A percentile compares a stretch with the other conserved stretches of the same genome.
phyloP scores from a whole-genome alignment of 2,797 vertebrate species.

The Sebastes cheni region DNA sequence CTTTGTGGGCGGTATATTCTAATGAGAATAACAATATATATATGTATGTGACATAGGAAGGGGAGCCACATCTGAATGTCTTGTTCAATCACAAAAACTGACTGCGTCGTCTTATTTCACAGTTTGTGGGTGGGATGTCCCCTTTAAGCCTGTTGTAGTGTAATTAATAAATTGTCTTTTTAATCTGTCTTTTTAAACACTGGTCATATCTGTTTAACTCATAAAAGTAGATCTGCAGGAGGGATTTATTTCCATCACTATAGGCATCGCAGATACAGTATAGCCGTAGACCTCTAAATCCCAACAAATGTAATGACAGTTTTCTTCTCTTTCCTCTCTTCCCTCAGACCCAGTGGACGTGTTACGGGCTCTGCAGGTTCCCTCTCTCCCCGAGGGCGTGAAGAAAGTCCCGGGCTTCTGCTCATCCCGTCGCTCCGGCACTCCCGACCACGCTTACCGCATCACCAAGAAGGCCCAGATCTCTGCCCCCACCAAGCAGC shows the following conservation, averaged over 20 bases:
- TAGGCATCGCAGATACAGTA: neutral
- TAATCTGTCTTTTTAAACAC: too few relatives aligned
- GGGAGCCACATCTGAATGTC: accelerated
- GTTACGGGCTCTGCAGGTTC: conserved; percentile 86
- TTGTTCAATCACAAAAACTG: too few relatives aligned
- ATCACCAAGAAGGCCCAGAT: conserved; percentile 91
- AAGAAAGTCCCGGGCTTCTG: conserved; percentile 88
- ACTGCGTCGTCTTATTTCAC: too few relatives aligned
- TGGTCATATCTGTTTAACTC: neutral
- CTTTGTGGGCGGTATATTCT: neutral
- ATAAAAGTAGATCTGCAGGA: neutral
- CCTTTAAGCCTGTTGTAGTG: neutral
- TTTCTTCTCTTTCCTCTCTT: neutral
- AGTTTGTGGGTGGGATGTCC: neutral
- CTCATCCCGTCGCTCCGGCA: conserved; percentile 78
- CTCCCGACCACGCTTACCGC: conserved; percentile 87
- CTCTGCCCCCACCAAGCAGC: conserved; percentile 92
- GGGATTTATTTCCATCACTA: neutral
- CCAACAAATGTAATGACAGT: accelerated
- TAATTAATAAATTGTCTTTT: neutral
- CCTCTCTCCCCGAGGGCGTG: conserved; percentile 89
- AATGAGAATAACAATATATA: neutral
- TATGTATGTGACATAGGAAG: too few relatives aligned
- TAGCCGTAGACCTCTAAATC: neutral
- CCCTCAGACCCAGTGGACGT: conserved; percentile 87